These are phyloP conservation scores for Stichodactyla helianthus DNA, from an alignment of 64 coral and sea anemone species.

Conservation along the genomic window DNA sequence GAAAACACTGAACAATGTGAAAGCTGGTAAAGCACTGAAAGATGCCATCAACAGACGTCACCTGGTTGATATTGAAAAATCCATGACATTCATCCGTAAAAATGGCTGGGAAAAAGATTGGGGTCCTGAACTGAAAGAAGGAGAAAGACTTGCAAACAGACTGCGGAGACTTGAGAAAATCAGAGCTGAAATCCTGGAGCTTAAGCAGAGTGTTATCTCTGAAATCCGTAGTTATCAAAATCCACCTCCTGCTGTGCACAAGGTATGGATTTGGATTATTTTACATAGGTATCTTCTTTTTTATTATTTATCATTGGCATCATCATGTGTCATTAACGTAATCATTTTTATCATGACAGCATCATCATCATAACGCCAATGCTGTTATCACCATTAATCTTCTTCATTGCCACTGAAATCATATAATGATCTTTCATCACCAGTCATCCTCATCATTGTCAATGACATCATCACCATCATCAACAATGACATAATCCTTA, in stretches of 20 bases:
- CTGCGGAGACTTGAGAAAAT: slow-evolving; percentile 84
- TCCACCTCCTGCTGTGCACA: slow-evolving; percentile 87
- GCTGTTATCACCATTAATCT: too few relatives aligned
- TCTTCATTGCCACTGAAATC: too few relatives aligned
- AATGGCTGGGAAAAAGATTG: slow-evolving; percentile 81
- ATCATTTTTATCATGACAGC: too few relatives aligned
- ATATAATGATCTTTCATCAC: not conserved
- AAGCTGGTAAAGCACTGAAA: slow-evolving; percentile 75
- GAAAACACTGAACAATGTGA: slow-evolving; percentile 78
- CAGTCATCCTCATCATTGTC: too few relatives aligned
- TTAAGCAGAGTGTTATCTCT: slow-evolving; percentile 94
- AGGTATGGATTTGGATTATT: slow-evolving; percentile 27
- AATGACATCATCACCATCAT: not conserved
- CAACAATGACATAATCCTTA: not conserved
- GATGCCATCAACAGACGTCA: slow-evolving; percentile 68
- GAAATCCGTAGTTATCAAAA: slow-evolving; percentile 97
- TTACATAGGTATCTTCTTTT: not conserved
- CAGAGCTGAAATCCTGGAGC: slow-evolving; percentile 86
- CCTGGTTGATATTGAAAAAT: slow-evolving; percentile 73
- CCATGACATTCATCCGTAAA: slow-evolving; percentile 77
- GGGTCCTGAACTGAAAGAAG: slow-evolving; percentile 82
- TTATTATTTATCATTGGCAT: not conserved
- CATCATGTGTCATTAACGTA: not conserved
- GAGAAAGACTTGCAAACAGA: slow-evolving; percentile 82
- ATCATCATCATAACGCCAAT: too few relatives aligned